phyloP scores from a whole-genome alignment of 2,797 vertebrate genomes.

The Pseudocheirus occidentalis region DNA sequence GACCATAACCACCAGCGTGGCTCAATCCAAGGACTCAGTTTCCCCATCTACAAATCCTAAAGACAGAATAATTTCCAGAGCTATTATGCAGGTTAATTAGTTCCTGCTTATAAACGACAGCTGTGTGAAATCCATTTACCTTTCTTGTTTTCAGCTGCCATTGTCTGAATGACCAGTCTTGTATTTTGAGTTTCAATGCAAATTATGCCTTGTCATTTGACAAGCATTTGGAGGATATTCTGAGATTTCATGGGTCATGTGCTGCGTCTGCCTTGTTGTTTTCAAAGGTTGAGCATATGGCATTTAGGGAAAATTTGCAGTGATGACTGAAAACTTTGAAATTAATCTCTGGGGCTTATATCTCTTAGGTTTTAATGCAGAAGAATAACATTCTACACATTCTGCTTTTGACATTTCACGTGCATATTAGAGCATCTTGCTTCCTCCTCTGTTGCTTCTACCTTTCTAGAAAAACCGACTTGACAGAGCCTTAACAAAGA shows the following conservation, averaged over 20 bases:
- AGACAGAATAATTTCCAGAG: not conserved
- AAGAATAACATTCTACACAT: not conserved
- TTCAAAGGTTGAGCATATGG: constrained; percentile 9
- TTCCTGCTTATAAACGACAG: not conserved
- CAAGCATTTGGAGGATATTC: not conserved
- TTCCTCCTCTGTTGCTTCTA: constrained; percentile 20
- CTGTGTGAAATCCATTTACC: rapidly evolving
- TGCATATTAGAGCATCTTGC: constrained; percentile 3
- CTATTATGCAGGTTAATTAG: not conserved
- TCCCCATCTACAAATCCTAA: not conserved
- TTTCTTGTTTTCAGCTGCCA: not conserved
- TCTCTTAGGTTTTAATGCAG: constrained; percentile 22
- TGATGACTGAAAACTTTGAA: constrained; percentile 25
- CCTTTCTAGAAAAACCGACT: constrained; percentile 31
- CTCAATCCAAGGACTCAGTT: constrained; percentile 19
- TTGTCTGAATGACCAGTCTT: not conserved
- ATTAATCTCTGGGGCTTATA: constrained; percentile 23
- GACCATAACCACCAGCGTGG: not conserved
- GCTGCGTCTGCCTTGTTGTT: not conserved
- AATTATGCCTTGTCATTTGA: not conserved
- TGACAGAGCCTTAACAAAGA: not conserved
- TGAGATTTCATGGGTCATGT: constrained; percentile 3
- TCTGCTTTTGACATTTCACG: constrained; percentile 20
- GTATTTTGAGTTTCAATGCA: not conserved
- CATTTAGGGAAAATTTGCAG: constrained; percentile 36